A percentile compares a stretch with the other conserved stretches of the same genome.
phyloP scores from a whole-genome alignment of 2,888 invertebrate genomes.

The Rhagium mordax region DNA sequence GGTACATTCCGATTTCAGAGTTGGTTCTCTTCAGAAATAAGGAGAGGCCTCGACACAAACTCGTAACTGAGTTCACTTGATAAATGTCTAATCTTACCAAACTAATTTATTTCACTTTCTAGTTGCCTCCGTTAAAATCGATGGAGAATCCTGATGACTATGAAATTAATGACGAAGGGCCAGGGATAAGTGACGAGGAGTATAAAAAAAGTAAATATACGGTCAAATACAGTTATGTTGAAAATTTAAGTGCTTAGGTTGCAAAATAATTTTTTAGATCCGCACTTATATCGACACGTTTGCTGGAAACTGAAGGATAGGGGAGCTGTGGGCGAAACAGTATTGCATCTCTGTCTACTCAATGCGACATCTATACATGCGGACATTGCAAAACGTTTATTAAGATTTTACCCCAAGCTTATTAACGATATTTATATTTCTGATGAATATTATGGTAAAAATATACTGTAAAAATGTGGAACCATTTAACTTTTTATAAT shows the following conservation, averaged over 20 bases:
- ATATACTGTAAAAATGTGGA: not conserved
- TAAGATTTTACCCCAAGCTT: conserved; percentile 94
- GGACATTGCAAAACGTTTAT: conserved; percentile 92
- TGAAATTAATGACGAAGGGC: conserved; percentile 85
- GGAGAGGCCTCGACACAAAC: conserved; percentile 85
- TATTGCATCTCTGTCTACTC: conserved; percentile 92
- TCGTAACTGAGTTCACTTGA: conserved; percentile 71
- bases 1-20: conserved; percentile 91
- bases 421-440: conserved; percentile 97
- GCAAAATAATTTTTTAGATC: too few relatives aligned
- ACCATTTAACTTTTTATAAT: not conserved
- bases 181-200: conserved; percentile 73
- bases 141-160: conserved; percentile 91
- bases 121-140: conserved; percentile 82
- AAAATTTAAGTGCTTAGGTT: too few relatives aligned
- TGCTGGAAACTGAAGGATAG: conserved; percentile 94
- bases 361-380: conserved; percentile 93
- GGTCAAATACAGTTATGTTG: too few relatives aligned
- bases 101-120: conserved; percentile 44
- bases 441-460: conserved; percentile 95
- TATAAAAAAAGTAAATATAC: conserved; percentile 67
- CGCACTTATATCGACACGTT: conserved; percentile 84
- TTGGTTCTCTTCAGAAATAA: conserved; percentile 90
- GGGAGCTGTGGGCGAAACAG: conserved; percentile 97
- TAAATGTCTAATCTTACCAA: too few relatives aligned